Evolutionary conservation across 2,888 invertebrate genomes (phyloP).

Genomic region (Eupelmus urozonus): DNA sequence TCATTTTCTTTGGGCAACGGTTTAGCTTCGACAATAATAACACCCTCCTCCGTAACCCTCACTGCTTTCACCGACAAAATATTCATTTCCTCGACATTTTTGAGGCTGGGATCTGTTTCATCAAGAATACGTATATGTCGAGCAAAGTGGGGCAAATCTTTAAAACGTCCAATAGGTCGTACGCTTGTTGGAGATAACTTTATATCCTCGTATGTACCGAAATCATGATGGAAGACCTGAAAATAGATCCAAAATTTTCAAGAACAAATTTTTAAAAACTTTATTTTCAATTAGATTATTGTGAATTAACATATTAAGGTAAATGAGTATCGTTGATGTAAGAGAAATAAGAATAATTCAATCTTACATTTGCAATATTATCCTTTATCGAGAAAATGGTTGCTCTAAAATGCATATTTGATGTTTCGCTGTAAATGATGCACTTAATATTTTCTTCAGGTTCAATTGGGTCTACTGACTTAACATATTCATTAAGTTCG

Average conservation of each 20-base stretch:
- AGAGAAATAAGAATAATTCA: too few species aligned
- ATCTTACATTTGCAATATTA: slow-evolving; percentile 12
- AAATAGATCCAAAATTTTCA: not conserved
- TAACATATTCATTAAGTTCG: slow-evolving; percentile 55
- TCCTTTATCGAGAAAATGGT: slow-evolving; percentile 53
- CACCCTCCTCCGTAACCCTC: slow-evolving; percentile 32
- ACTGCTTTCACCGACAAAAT: slow-evolving; percentile 60
- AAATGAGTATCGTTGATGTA: not conserved
- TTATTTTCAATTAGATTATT: not conserved
- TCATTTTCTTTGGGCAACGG: not conserved
- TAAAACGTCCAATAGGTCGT: slow-evolving; percentile 56
- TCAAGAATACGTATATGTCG: slow-evolving; percentile 60
- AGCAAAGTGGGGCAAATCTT: slow-evolving; percentile 53
- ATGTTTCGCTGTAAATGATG: slow-evolving; percentile 60
- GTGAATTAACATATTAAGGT: slow-evolving; percentile 1
- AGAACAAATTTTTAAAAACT: not conserved
- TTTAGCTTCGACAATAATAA: slow-evolving; percentile 31
- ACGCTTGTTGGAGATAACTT: slow-evolving; percentile 21
- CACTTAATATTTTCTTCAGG: slow-evolving; percentile 62
- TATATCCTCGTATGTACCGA: slow-evolving; percentile 46
- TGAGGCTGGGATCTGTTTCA: slow-evolving; percentile 30
- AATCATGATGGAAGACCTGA: slow-evolving; percentile 52
- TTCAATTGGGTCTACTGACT: slow-evolving; percentile 8
- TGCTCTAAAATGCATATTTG: slow-evolving; percentile 67
- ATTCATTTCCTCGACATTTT: slow-evolving; percentile 48